Conservation (phyloP, 2,888 invertebrate species). For the Dendrolimus houi region DNA sequence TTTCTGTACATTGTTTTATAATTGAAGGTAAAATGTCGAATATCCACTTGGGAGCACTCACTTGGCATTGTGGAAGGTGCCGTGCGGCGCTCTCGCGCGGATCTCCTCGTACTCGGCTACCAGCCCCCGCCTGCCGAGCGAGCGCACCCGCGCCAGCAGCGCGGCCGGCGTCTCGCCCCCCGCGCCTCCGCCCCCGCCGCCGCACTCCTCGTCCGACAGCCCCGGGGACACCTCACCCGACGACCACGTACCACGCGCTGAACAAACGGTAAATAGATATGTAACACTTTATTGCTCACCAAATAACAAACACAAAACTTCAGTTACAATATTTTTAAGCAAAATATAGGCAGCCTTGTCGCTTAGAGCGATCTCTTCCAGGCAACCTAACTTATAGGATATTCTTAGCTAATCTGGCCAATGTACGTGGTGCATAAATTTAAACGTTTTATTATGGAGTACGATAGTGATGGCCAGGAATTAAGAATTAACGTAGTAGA, state of each 20-base stretch:
- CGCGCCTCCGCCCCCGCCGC: conserved; percentile 72
- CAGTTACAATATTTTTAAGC: too few species aligned
- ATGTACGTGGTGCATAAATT: too few species aligned
- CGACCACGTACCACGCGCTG: conserved; percentile 68
- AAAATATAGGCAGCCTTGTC: too few species aligned
- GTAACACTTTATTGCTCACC: not conserved
- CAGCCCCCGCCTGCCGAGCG: conserved; percentile 87
- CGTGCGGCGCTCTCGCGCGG: conserved; percentile 87
- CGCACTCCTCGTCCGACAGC: conserved; percentile 93
- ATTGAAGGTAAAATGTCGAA: too few species aligned
- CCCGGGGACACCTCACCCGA: conserved; percentile 82
- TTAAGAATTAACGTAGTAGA: too few species aligned
- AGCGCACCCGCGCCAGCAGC: conserved; percentile 84
- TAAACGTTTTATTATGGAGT: too few species aligned
- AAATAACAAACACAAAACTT: too few species aligned
- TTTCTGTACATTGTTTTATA: too few species aligned
- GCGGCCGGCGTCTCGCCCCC: conserved; percentile 82
- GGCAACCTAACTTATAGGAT: too few species aligned
- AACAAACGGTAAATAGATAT: not conserved
- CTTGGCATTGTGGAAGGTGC: conserved; percentile 93
- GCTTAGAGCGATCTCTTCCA: too few species aligned
- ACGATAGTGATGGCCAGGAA: too few species aligned
- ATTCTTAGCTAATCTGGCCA: too few species aligned
- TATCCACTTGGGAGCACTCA: conserved; percentile 39
- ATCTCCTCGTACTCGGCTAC: conserved; percentile 93